Evolutionary conservation across 2,888 invertebrate genomes (phyloP).

Genomic region (Lepidonotus clava): DNA sequence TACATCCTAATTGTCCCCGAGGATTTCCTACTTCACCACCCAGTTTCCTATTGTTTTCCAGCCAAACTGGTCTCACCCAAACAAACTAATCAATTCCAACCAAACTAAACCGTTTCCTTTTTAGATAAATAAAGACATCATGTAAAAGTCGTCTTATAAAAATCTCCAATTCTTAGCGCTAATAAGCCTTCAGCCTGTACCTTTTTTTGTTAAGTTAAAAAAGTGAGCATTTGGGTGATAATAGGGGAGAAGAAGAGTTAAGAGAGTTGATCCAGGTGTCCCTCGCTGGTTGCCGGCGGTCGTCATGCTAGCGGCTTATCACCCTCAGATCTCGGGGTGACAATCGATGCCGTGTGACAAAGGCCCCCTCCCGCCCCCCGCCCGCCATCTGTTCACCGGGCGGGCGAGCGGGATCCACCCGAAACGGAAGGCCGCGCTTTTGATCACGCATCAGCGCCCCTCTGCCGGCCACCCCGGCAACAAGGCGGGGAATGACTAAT

Average conservation of each 20-base stretch:
- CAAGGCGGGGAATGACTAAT: conserved; percentile 49
- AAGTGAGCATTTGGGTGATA: no score
- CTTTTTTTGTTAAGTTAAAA: no score
- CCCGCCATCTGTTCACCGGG: conserved; percentile 48
- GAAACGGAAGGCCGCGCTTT: conserved; percentile 16
- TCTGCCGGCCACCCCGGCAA: conserved; percentile 27
- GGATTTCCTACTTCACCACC: neutral
- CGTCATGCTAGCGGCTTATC: conserved; percentile 46
- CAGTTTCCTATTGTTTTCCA: conserved; percentile 34
- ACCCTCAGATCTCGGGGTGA: conserved; percentile 26
- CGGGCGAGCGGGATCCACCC: conserved; percentile 13
- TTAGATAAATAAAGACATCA: no score
- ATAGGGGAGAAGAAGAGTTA: conserved; percentile 6
- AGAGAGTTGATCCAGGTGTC: conserved; percentile 42
- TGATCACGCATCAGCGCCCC: conserved; percentile 41
- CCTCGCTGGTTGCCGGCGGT: neutral
- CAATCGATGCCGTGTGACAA: conserved; percentile 47
- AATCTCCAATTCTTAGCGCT: no score
- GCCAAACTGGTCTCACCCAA: neutral
- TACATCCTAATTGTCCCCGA: conserved; percentile 51
- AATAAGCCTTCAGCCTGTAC: no score
- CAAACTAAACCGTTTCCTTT: no score
- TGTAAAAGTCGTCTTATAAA: no score
- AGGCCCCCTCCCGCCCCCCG: conserved; percentile 9
- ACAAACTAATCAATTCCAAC: no score